These are phyloP conservation scores for Chelonus insularis DNA, from an alignment of 1,140 invertebrate species.

Conservation along the genomic window DNA sequence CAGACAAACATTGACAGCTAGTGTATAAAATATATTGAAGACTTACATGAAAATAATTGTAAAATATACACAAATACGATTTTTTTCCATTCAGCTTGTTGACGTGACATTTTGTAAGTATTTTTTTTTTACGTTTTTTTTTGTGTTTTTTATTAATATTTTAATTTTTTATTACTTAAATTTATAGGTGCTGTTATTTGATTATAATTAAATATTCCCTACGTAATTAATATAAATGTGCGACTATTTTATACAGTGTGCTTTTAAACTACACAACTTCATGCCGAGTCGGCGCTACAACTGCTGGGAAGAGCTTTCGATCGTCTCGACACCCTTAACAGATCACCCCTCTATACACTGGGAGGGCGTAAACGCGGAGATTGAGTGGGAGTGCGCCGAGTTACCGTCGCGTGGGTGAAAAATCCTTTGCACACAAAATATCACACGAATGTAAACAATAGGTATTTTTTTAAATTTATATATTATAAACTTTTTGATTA, in stretches of 20 bases:
- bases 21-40: too few species aligned
- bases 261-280: slow-evolving; percentile 58
- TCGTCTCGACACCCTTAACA: slow-evolving; percentile 37
- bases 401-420: background rate
- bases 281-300: slow-evolving; percentile 59
- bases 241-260: slow-evolving; percentile 58
- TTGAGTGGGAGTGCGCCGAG: background rate
- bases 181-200: slow-evolving; percentile 10
- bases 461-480: too few species aligned
- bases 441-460: too few species aligned
- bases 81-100: slow-evolving; percentile 49
- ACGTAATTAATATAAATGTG: slow-evolving; percentile 48
- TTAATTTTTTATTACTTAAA: slow-evolving; percentile 4
- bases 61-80: slow-evolving; percentile 57
- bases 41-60: slow-evolving; percentile 59
- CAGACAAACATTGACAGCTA: too few species aligned
- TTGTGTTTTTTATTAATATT: slow-evolving; percentile 14
- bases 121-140: slow-evolving; percentile 17
- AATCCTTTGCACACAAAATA: background rate
- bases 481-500: too few species aligned
- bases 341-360: background rate
- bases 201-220: slow-evolving; percentile 14
- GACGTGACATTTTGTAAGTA: slow-evolving; percentile 43
- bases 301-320: slow-evolving; percentile 54
- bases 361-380: background rate